Base-by-base conservation (phyloP, 2,113 vertebrate species). In the Pachyramphus minor region DNA sequence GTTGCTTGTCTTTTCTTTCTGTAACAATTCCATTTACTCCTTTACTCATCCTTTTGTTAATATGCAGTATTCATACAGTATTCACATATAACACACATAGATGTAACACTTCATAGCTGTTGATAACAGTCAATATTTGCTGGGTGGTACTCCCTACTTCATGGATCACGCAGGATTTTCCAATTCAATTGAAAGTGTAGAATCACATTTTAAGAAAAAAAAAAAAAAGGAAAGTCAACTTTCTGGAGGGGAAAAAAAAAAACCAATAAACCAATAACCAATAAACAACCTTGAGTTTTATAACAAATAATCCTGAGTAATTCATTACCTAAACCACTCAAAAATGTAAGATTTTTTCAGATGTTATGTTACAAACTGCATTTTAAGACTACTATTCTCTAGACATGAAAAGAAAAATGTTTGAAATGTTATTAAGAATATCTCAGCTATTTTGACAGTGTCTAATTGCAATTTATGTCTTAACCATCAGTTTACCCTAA, bases 231-330 rank as follows among this genome's bases (percentile, higher is more conserved):
- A 20, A 79, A 56, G 23, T 23, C 14, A 68, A 30, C 7, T 50
- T 77, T 84, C 71, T 60, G 25, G 21, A 85, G 28, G 5, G 5
- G 39, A 60, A 92, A 75, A 47, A 60, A 90, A 72, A 41, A 15
- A 33, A 0, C 0, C 3, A 58, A 22, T 6, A 41, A 72, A 22
- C n/a, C 6, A n/a, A n/a, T n/a, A n/a, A n/a, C n/a, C n/a, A n/a
- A n/a, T n/a, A n/a, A 19, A 8, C n/a, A 45, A 33, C 15, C 19
- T 6, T 67, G n/a, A 79, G 27, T 33, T 81, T 63, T 44, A 35
- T 68, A 69, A 67, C 28, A 77, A 64, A 33, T 56, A 50, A 50
- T 35, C 5, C 24, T 28, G 33, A 24, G 6, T 72, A 24, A 79
- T 47, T 72, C 15, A 28, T 74, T 71, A 87, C 39, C 17, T 45